A percentile compares a stretch with the other conserved stretches of the same genome.
phyloP scores from a whole-genome alignment of 2,797 vertebrate species.

The Sphenopsis melanotis region DNA sequence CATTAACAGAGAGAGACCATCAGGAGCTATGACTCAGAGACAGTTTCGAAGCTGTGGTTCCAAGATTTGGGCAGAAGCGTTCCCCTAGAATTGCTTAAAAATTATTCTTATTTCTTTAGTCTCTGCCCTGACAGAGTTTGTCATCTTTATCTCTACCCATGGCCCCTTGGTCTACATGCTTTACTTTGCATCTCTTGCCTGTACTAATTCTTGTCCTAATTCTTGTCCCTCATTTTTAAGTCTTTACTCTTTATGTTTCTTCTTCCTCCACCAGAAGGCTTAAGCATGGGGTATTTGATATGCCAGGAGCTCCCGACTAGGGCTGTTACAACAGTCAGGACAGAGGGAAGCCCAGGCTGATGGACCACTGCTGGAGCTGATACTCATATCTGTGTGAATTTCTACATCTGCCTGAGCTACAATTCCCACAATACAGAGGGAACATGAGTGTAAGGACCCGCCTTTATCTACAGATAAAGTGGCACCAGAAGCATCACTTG shows the following conservation, averaged over 20 bases:
- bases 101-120: background rate
- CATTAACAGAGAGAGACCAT: background rate
- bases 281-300: background rate
- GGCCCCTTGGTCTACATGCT: background rate
- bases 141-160: background rate
- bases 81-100: background rate
- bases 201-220: background rate
- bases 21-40: background rate
- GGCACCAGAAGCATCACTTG: rapidly evolving
- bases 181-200: background rate
- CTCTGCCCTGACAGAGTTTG: background rate
- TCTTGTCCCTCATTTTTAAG: background rate
- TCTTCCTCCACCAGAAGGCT: background rate
- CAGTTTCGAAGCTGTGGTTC: background rate
- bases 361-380: background rate
- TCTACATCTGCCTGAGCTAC: background rate
- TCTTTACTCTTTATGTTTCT: background rate
- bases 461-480: background rate
- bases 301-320: background rate
- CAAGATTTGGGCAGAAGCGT: background rate
- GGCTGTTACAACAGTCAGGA: background rate
- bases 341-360: background rate
- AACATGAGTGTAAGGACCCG: background rate
- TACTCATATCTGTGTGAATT: background rate
- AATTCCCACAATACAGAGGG: background rate